Evolutionary conservation across 2,113 vertebrate genomes (phyloP).

Genomic region (Sorex fumeus): DNA sequence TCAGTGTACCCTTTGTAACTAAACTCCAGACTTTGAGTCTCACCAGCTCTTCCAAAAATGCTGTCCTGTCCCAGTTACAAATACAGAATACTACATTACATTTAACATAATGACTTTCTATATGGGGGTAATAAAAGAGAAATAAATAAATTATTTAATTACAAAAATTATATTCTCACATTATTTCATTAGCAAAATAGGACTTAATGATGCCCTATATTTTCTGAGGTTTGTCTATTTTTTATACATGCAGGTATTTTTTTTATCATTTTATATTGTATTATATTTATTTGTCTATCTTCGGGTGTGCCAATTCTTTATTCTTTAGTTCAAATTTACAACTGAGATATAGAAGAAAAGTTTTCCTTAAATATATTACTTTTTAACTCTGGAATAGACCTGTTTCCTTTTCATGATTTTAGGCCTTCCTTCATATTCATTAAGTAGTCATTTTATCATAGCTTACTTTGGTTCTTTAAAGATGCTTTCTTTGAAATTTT

Average conservation of each 20-base stretch:
- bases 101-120: slow-evolving; percentile 46
- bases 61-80: not conserved
- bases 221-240: not conserved
- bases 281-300: not conserved
- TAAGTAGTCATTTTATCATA: not conserved
- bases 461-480: not conserved
- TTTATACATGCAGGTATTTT: not conserved
- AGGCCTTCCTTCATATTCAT: not conserved
- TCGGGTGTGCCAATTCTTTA: not conserved
- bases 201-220: not conserved
- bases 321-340: not conserved
- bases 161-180: not conserved
- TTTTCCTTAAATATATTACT: not conserved
- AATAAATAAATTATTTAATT: not conserved
- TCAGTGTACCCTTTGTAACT: not conserved
- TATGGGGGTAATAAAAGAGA: not conserved
- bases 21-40: slow-evolving; percentile 8
- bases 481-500: not conserved
- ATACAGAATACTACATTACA: not conserved
- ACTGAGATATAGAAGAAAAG: not conserved
- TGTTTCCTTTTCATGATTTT: not conserved
- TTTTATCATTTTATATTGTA: not conserved
- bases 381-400: not conserved
- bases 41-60: not conserved
- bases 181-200: not conserved